Percentiles rank a stretch among this genome's conserved stretches.
These are phyloP conservation scores for Meganola albula DNA, from an alignment of 2,888 invertebrate genomes.

Conservation along the genomic window DNA sequence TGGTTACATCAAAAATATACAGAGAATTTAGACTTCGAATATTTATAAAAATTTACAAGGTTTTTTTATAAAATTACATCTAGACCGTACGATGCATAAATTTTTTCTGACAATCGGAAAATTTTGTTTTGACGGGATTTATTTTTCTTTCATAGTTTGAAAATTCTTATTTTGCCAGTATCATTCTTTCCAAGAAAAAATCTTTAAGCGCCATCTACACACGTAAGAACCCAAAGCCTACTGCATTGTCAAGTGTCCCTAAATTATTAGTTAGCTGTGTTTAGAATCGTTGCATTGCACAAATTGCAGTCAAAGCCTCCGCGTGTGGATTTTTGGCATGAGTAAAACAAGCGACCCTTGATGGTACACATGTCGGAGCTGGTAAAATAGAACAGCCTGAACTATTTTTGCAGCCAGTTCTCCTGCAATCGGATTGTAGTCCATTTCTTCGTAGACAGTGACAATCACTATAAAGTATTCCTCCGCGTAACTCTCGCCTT, in stretches of 20 bases:
- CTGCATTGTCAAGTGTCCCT: no score
- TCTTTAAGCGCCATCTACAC: neutral
- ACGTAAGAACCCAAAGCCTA: no score
- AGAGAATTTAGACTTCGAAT: conserved; percentile 39
- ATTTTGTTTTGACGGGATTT: conserved; percentile 29
- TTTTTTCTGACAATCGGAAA: conserved; percentile 44
- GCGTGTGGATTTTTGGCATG: conserved; percentile 58
- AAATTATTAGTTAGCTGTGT: no score
- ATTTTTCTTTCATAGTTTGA: conserved; percentile 26
- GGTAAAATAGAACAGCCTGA: conserved; percentile 49
- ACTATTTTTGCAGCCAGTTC: conserved; percentile 66
- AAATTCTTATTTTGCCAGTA: conserved; percentile 14
- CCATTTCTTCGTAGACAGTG: conserved; percentile 77
- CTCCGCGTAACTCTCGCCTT: conserved; percentile 72
- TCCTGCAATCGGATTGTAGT: conserved; percentile 74
- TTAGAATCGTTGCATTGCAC: conserved; percentile 34
- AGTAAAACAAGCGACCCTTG: conserved; percentile 48
- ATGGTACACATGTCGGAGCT: conserved; percentile 53
- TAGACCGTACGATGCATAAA: conserved; percentile 34
- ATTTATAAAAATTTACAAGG: conserved; percentile 37
- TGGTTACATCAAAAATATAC: conserved; percentile 29
- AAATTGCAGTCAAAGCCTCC: conserved; percentile 47
- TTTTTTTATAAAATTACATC: conserved; percentile 45
- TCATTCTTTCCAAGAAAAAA: no score
- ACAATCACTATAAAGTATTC: conserved; percentile 72